Percentiles rank a stretch among this genome's conserved stretches.
phyloP scores from a whole-genome alignment of 2,888 invertebrate genomes.

The Stenoptilia bipunctidactyla region DNA sequence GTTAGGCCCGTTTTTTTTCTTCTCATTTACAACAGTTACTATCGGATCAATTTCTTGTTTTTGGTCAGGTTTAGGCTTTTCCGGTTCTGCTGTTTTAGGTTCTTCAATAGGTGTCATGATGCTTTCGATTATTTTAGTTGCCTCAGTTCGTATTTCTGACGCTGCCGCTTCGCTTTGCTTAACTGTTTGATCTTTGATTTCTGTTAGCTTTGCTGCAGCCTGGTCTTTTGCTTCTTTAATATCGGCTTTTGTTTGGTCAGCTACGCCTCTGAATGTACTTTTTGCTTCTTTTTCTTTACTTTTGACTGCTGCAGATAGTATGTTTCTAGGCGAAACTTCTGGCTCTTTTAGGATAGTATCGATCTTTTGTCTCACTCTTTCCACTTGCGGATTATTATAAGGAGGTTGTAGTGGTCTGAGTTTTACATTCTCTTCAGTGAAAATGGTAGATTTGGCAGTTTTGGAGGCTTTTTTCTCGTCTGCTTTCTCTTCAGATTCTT shows the following conservation, averaged over 20 bases:
- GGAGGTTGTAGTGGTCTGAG: slow-evolving; percentile 53
- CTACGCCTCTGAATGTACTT: slow-evolving; percentile 28
- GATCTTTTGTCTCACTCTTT: slow-evolving; percentile 58
- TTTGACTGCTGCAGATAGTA: slow-evolving; percentile 26
- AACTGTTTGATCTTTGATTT: slow-evolving; percentile 34
- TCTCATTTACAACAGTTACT: slow-evolving; percentile 54
- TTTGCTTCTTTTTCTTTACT: slow-evolving; percentile 34
- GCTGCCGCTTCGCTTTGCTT: slow-evolving; percentile 39
- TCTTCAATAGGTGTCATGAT: slow-evolving; percentile 61
- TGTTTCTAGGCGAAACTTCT: slow-evolving; percentile 58
- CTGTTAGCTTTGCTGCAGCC: slow-evolving; percentile 28
- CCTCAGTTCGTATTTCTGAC: slow-evolving; percentile 47
- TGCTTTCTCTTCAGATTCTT: slow-evolving; percentile 20
- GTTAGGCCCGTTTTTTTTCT: slow-evolving; percentile 30
- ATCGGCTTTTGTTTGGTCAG: slow-evolving; percentile 36
- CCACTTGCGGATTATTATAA: slow-evolving; percentile 60
- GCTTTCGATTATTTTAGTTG: slow-evolving; percentile 52
- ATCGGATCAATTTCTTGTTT: slow-evolving; percentile 51
- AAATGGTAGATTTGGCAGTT: slow-evolving; percentile 25
- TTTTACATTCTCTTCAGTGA: slow-evolving; percentile 46
- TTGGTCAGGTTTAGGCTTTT: slow-evolving; percentile 23
- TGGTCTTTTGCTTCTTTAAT: slow-evolving; percentile 35
- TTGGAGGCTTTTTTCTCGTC: slow-evolving; percentile 31
- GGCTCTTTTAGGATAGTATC: slow-evolving; percentile 59
- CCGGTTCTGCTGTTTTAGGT: slow-evolving; percentile 29